phyloP scores from a whole-genome alignment of 2,113 vertebrate species.

The human region GRCh38 chr4:28678001-28678500 shows the following conservation, averaged over 20 bases:
- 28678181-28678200: not conserved
- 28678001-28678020: slow-evolving; percentile 62
- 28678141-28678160: not conserved
- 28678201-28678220: not conserved
- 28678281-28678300: not conserved
- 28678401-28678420: not conserved
- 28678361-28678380: not conserved
- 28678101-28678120: slow-evolving; percentile 32
- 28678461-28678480: not conserved
- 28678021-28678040: slow-evolving; percentile 36
- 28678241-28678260: not conserved
- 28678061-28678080: slow-evolving; percentile 66
- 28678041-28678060: slow-evolving; percentile 41
- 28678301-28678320: not conserved
- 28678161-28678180: not conserved
- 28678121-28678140: not conserved
- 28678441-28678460: not conserved
- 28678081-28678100: slow-evolving; percentile 34
- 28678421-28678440: not conserved
- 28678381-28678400: not conserved
- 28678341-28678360: not conserved
- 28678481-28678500: not conserved
- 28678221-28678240: not conserved
- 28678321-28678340: not conserved
- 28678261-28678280: not conserved